These are phyloP conservation scores for Apotomis capreana DNA, from an alignment of 2,888 invertebrate genomes.

Conservation along the genomic window DNA sequence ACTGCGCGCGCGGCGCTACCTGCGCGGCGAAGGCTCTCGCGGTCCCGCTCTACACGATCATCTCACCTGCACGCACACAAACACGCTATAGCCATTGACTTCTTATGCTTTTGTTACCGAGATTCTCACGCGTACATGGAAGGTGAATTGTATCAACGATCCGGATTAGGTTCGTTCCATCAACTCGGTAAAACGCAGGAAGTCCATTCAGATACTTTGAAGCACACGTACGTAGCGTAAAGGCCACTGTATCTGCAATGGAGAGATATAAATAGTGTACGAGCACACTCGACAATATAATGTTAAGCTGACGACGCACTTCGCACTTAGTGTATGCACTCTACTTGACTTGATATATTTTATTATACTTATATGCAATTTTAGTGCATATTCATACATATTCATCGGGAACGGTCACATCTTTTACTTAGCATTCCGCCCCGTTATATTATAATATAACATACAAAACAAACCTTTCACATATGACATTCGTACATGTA, in stretches of 20 bases:
- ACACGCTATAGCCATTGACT: constrained; percentile 39
- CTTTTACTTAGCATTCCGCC: no score
- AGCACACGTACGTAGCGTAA: background rate
- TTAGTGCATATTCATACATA: no score
- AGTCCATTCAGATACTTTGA: constrained; percentile 2
- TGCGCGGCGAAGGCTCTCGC: constrained; percentile 63
- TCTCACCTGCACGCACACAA: constrained; percentile 62
- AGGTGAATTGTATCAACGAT: constrained; percentile 22
- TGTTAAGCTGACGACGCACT: no score
- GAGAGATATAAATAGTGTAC: background rate
- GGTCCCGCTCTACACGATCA: constrained; percentile 66
- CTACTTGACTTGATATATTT: no score
- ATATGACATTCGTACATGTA: no score
- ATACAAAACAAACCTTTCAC: no score
- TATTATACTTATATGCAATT: no score
- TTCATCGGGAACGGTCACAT: no score
- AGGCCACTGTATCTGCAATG: no score
- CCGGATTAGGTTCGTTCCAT: constrained; percentile 5
- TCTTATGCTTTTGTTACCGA: constrained; percentile 32
- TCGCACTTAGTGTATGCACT: no score
- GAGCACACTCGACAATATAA: background rate
- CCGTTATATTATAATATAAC: no score
- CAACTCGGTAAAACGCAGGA: constrained; percentile 10
- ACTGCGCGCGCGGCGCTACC: constrained; percentile 56
- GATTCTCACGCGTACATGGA: constrained; percentile 33